These are phyloP conservation scores for Actenoides lindsayi DNA, from an alignment of 2,113 vertebrate species.

Conservation along the genomic window DNA sequence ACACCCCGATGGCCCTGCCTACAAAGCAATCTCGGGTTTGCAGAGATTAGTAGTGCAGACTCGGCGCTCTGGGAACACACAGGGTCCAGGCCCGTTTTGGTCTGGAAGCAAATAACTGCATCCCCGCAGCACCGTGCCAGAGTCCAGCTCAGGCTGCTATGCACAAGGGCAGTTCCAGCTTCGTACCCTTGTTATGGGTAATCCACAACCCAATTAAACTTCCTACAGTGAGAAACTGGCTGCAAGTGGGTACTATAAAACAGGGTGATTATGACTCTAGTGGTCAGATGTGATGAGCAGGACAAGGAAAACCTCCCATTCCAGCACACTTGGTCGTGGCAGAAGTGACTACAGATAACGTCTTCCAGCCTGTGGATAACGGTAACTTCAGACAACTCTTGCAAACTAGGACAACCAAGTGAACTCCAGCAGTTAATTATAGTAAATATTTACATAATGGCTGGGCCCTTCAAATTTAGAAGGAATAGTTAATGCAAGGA, in stretches of 20 bases:
- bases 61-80: not conserved
- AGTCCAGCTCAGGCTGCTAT: not conserved
- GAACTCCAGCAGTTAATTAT: slow-evolving; percentile 79
- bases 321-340: not conserved
- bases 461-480: slow-evolving; percentile 71
- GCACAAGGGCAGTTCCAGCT: not conserved
- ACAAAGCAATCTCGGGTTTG: not conserved
- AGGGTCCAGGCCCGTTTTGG: not conserved
- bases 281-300: not conserved
- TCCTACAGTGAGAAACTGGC: not conserved
- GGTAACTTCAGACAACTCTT: slow-evolving; percentile 57
- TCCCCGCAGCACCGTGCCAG: not conserved
- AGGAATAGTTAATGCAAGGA: slow-evolving; percentile 80
- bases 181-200: not conserved
- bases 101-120: not conserved
- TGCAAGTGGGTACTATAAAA: not conserved
- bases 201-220: not conserved
- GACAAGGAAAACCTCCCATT: not conserved
- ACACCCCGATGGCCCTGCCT: not conserved
- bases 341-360: not conserved
- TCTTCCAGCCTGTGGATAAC: not conserved
- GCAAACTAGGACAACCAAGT: slow-evolving; percentile 68
- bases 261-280: not conserved
- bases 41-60: not conserved
- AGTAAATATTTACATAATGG: slow-evolving; percentile 81